These are phyloP conservation scores for Amazonetta brasiliensis DNA, from an alignment of 2,797 vertebrate species.

Conservation along the genomic window DNA sequence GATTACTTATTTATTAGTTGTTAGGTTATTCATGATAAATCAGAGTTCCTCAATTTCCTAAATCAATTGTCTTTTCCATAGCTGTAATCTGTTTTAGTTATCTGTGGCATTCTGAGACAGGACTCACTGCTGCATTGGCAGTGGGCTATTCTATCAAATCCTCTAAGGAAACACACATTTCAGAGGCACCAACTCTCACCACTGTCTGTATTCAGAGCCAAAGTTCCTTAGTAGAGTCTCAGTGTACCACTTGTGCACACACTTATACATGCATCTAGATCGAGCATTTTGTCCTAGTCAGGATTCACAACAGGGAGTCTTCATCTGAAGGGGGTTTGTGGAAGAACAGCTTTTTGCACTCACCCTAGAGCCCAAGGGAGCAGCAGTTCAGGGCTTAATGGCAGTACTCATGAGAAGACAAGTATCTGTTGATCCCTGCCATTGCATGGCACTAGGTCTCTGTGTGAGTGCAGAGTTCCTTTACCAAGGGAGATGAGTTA, in stretches of 20 bases:
- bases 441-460: not conserved
- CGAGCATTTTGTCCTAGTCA: slow-evolving; percentile 2
- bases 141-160: not conserved
- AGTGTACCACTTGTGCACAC: not conserved
- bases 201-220: not conserved
- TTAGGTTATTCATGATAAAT: slow-evolving; percentile 8
- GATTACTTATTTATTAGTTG: slow-evolving; percentile 8
- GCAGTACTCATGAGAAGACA: not conserved
- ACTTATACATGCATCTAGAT: not conserved
- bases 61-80: not conserved
- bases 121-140: not conserved
- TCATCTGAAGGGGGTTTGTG: not conserved
- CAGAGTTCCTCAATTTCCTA: not conserved
- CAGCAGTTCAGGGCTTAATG: not conserved
- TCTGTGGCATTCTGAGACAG: not conserved
- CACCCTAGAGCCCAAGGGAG: not conserved
- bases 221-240: slow-evolving; percentile 38
- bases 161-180: slow-evolving; percentile 22
- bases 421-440: not conserved
- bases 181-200: not conserved
- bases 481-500: not conserved
- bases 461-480: not conserved
- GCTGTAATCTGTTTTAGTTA: slow-evolving; percentile 40
- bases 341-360: not conserved
- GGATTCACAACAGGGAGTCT: not conserved